phyloP scores from a whole-genome alignment of 2,113 vertebrate species.

The Himantopus leucocephalus region DNA sequence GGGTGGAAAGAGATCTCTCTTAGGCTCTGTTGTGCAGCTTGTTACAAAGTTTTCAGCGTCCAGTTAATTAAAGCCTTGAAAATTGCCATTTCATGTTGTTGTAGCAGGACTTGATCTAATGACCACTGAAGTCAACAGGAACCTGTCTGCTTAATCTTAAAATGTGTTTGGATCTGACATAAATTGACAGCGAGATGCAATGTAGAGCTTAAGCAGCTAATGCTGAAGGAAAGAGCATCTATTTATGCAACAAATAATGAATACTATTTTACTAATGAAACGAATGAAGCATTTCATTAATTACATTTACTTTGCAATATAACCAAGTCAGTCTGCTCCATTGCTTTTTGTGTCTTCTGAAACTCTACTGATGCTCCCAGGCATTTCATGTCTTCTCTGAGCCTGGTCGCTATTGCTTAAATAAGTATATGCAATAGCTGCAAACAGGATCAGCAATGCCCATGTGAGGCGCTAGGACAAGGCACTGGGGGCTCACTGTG shows the following conservation, averaged over 20 bases:
- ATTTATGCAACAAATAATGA: not conserved
- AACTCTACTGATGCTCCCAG: not conserved
- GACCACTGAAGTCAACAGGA: not conserved
- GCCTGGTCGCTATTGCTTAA: not conserved
- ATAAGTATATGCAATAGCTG: not conserved
- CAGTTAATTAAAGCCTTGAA: not conserved
- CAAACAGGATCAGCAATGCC: not conserved
- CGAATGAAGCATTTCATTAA: not conserved
- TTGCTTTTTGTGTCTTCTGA: not conserved
- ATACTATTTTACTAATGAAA: not conserved
- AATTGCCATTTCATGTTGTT: not conserved
- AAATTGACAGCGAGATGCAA: not conserved
- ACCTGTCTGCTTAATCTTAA: not conserved
- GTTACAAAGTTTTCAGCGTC: not conserved
- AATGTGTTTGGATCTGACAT: not conserved
- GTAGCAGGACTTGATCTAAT: not conserved
- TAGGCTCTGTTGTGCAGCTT: not conserved
- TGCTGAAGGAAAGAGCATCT: not conserved
- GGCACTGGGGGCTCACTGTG: not conserved
- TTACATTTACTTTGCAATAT: not conserved
- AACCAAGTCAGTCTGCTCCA: not conserved
- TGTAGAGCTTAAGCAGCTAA: not conserved
- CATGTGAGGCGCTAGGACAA: not conserved
- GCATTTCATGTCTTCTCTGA: not conserved
- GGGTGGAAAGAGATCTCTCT: not conserved